Evolutionary conservation across 2,113 vertebrate genomes (phyloP).

Genomic region (Salvelinus alpinus): DNA sequence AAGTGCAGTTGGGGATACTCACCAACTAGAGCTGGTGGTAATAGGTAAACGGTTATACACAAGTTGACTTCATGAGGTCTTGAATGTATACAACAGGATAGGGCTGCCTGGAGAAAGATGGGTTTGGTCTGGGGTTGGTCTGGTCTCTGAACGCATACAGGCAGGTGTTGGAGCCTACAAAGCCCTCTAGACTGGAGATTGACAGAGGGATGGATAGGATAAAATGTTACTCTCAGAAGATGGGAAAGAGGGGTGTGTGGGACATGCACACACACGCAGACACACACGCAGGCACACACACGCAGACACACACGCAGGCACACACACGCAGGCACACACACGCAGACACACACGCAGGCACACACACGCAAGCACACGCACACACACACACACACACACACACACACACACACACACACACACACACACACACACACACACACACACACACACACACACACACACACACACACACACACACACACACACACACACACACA

Average conservation of each 20-base stretch:
- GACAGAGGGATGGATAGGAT: conserved; percentile 41
- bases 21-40: background rate
- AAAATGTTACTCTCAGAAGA: conserved; percentile 43
- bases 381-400: background rate
- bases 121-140: background rate
- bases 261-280: background rate
- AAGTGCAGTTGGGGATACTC: background rate
- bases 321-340: background rate
- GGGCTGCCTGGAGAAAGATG: background rate
- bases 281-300: too few species aligned
- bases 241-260: background rate
- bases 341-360: background rate
- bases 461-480: conserved; percentile 7
- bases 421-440: background rate
- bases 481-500: background rate
- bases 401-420: background rate
- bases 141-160: background rate
- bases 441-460: conserved; percentile 4
- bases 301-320: too few species aligned
- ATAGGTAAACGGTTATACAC: background rate
- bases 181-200: conserved; percentile 23
- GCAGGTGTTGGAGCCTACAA: background rate
- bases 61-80: background rate
- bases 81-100: background rate
- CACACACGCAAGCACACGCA: too few species aligned